Conservation (phyloP, 2,888 invertebrate genomes). For the Drepana falcataria region DNA sequence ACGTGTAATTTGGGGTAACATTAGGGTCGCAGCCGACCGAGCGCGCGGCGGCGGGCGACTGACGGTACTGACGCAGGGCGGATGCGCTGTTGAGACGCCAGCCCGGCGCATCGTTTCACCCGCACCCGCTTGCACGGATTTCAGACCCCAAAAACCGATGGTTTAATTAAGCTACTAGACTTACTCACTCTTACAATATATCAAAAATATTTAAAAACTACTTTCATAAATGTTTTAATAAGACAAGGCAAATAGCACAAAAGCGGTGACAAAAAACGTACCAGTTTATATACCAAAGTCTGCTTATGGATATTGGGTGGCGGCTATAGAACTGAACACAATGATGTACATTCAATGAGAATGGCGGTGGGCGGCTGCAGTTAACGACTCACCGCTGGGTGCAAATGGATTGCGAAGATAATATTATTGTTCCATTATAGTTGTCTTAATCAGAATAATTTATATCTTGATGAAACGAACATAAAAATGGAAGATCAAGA, state of each 20-base stretch:
- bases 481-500: too few species aligned
- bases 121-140: conserved; percentile 37
- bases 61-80: conserved; percentile 71
- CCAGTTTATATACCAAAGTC: conserved; percentile 1
- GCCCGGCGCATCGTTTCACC: conserved; percentile 66
- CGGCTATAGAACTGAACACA: conserved; percentile 15
- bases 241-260: too few species aligned
- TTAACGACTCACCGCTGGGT: conserved; percentile 17
- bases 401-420: conserved; percentile 9
- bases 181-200: too few species aligned
- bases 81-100: conserved; percentile 55
- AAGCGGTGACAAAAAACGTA: too few species aligned
- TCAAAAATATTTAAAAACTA: too few species aligned
- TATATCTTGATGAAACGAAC: too few species aligned
- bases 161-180: too few species aligned
- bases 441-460: too few species aligned
- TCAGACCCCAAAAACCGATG: conserved; percentile 20
- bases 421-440: background rate
- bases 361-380: conserved; percentile 18
- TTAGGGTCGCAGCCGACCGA: conserved; percentile 62
- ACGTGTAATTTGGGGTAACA: conserved; percentile 17
- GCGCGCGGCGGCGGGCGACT: conserved; percentile 72
- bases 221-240: too few species aligned
- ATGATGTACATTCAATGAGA: conserved; percentile 13
- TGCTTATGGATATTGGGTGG: conserved; percentile 4